phyloP scores from a whole-genome alignment of 2,888 invertebrate genomes.

The Hydropsyche betteni region DNA sequence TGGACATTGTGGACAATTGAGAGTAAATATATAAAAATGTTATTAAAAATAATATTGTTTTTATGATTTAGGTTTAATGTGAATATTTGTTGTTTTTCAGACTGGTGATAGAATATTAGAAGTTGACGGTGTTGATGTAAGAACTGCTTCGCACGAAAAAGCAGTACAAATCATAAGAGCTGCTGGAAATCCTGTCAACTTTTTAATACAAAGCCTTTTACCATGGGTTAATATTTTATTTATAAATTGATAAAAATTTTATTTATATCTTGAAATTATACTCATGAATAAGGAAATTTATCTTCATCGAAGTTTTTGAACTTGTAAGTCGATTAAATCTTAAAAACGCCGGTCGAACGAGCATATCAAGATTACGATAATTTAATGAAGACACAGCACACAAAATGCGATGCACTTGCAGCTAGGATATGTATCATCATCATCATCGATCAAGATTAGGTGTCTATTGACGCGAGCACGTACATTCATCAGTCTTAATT shows the following conservation, averaged over 20 bases:
- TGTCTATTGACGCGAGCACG: too few species aligned
- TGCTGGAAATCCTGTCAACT: conserved; percentile 86
- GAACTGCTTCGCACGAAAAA: conserved; percentile 90
- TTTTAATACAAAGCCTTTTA: conserved; percentile 82
- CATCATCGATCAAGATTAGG: not conserved
- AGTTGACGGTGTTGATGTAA: conserved; percentile 90
- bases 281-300: too few species aligned
- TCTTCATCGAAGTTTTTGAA: too few species aligned
- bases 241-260: not conserved
- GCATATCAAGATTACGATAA: not conserved
- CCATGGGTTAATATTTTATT: conserved; percentile 73
- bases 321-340: too few species aligned
- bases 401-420: not conserved
- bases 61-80: not conserved
- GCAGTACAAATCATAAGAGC: conserved; percentile 95
- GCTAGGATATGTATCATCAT: too few species aligned
- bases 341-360: too few species aligned
- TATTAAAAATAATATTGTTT: conserved; percentile 9
- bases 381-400: not conserved
- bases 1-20: conserved; percentile 84
- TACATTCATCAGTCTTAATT: not conserved
- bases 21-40: conserved; percentile 67
- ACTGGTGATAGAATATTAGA: conserved; percentile 90
- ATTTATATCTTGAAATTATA: not conserved
- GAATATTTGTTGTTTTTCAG: conserved; percentile 61